Evolutionary conservation across 1,140 invertebrate genomes (phyloP).

Genomic region (Papilio glaucus): DNA sequence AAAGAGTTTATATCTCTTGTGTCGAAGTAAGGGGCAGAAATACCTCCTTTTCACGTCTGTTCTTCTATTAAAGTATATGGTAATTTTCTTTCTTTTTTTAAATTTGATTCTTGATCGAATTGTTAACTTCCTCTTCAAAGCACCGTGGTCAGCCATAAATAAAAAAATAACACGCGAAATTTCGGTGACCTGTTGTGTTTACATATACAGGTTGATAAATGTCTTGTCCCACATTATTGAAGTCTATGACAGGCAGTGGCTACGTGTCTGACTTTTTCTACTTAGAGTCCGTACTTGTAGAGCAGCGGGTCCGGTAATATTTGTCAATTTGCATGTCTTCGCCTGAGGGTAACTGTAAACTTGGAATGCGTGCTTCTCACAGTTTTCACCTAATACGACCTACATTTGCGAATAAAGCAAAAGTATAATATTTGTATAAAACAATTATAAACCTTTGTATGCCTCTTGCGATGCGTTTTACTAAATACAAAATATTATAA

Average conservation of each 20-base stretch:
- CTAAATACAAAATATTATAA: too few relatives aligned
- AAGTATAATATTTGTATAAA: slow-evolving; percentile 11
- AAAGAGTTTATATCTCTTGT: too few relatives aligned
- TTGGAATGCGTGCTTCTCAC: slow-evolving; percentile 58
- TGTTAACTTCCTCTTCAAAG: neutral
- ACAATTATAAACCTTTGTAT: neutral
- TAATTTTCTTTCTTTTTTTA: too few relatives aligned
- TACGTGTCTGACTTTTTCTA: slow-evolving; percentile 25
- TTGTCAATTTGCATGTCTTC: slow-evolving; percentile 70
- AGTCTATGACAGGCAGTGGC: neutral
- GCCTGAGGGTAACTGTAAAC: slow-evolving; percentile 62
- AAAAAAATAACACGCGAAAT: neutral
- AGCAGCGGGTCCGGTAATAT: slow-evolving; percentile 50
- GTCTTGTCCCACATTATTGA: neutral
- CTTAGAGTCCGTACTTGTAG: neutral
- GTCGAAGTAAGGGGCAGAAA: too few relatives aligned
- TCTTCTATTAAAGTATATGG: too few relatives aligned
- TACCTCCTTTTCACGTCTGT: too few relatives aligned
- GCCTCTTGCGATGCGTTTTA: neutral
- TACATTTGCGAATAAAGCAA: slow-evolving; percentile 22
- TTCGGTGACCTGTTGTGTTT: neutral
- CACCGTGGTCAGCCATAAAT: neutral
- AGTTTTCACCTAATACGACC: slow-evolving; percentile 44
- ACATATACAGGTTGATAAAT: slow-evolving; percentile 31
- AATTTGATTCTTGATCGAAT: too few relatives aligned